Base-by-base conservation (phyloP, 2,888 invertebrate species). In the Diadegma fenestrale region DNA sequence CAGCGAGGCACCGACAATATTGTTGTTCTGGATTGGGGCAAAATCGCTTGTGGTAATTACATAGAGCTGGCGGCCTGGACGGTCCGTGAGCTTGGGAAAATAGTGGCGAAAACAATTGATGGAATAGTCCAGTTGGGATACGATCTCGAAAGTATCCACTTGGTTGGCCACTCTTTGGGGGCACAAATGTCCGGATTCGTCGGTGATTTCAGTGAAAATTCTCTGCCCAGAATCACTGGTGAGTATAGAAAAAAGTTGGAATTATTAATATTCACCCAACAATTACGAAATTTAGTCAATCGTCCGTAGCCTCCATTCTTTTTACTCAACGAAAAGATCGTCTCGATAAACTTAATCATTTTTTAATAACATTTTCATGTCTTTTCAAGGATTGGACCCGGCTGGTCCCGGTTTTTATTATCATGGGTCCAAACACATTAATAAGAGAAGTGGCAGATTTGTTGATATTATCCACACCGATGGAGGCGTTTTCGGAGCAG, bases 401-500 rank as follows among this genome's bases (percentile, higher is more conserved):
- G 92, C 92, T 2, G 84, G 88, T 48, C 91, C 91, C 4, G 77
- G 90, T 19, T 92, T 91, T 80, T 92, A 92, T 79, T 80, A 87
- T 71, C 82, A 85, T 4, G 86, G 84, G 3, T 58, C 83, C 1
- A 88, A 90, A 19, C 92, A 92, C 72, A 76, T 92, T 14, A 82
- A 82, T 12, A 41, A 72, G 1, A 63, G 5, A 0, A 90, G 91
- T 48, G 92, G 90, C 0, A 71, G 68, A 41, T 82, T 86, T 33
- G 89, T 92, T 8, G 91, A 91, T 66, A 82, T 91, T 4, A 86
- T 92, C 22, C 92, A 92, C 63, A 92, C 92, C 1, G 91, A 92
- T 43, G 89, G 87, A 1, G 92, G 91, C 5, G 1, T 86, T 37
- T 91, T 88, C 45, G 92, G 92, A 0, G 88, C 89, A 0, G 75